Percentiles rank a stretch among this genome's conserved stretches.
Evolutionary conservation across 1,140 invertebrate genomes (phyloP).

Genomic region (Drosophila yakuba): DNA sequence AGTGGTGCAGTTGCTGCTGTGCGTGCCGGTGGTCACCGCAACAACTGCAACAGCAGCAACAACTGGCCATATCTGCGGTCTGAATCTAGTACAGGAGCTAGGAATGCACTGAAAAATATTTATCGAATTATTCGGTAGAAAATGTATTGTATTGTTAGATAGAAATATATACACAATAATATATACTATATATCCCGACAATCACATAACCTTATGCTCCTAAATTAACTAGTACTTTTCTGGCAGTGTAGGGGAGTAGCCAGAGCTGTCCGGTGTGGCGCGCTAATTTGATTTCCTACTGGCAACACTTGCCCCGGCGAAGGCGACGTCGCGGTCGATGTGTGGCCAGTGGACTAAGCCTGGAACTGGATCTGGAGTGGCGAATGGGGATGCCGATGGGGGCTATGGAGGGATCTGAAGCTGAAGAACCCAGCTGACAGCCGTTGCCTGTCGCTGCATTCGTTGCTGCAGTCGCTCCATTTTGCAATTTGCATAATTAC

Average conservation of each 20-base stretch:
- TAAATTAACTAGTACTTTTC: not conserved
- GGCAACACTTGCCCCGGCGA: constrained; percentile 67
- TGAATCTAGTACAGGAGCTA: constrained; percentile 39
- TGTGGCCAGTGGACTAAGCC: constrained; percentile 36
- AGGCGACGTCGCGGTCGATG: constrained; percentile 33
- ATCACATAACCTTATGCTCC: too few relatives aligned
- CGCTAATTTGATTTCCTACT: constrained; percentile 80
- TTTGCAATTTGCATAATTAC: constrained; percentile 83
- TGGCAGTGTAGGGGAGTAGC: constrained; percentile 2
- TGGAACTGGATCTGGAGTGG: constrained; percentile 13
- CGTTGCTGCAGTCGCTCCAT: constrained; percentile 65
- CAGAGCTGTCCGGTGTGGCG: constrained; percentile 54
- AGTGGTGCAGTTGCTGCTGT: constrained; percentile 27
- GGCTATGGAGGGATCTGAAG: constrained; percentile 21
- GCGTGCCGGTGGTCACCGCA: constrained; percentile 51
- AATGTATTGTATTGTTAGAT: too few relatives aligned
- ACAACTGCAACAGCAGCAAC: constrained; percentile 23
- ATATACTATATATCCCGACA: too few relatives aligned
- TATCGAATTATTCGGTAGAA: too few relatives aligned
- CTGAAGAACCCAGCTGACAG: constrained; percentile 39
- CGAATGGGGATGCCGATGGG: not conserved
- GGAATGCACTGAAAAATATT: constrained; percentile 11
- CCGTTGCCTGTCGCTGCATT: constrained; percentile 41
- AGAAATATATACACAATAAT: too few relatives aligned
- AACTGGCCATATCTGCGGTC: constrained; percentile 50